phyloP scores from a whole-genome alignment of 2,797 vertebrate genomes.

The Sus cebifrons region DNA sequence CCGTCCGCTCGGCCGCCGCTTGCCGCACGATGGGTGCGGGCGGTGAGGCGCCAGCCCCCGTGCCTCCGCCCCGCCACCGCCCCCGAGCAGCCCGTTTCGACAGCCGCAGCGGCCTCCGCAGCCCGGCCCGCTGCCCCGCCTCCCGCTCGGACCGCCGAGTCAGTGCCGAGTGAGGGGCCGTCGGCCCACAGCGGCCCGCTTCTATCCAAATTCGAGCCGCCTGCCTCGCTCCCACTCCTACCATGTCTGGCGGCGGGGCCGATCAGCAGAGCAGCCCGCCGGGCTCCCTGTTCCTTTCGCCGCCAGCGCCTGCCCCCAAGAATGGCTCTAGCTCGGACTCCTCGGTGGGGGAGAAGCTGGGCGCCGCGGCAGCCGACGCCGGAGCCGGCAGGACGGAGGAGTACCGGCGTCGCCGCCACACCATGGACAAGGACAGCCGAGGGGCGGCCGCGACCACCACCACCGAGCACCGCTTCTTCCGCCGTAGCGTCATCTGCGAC shows the following conservation, averaged over 20 bases:
- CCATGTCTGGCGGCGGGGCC: slow-evolving; percentile 88
- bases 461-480: slow-evolving; percentile 98
- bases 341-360: slow-evolving; percentile 91
- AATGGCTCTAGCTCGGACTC: slow-evolving; percentile 97
- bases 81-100: slow-evolving; percentile 81
- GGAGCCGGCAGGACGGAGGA: slow-evolving; percentile 89
- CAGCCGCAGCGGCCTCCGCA: slow-evolving; percentile 85
- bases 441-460: slow-evolving; percentile 91
- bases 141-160: slow-evolving; percentile 32
- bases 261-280: slow-evolving; percentile 81
- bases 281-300: slow-evolving; percentile 89
- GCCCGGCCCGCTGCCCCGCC: slow-evolving; percentile 77
- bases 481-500: slow-evolving; percentile 98
- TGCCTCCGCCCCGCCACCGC: slow-evolving; percentile 81
- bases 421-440: slow-evolving; percentile 98
- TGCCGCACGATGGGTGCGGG: slow-evolving; percentile 91
- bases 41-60: slow-evolving; percentile 85
- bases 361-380: slow-evolving; percentile 69
- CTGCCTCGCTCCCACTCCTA: slow-evolving; percentile 67
- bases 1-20: slow-evolving; percentile 63
- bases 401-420: slow-evolving; percentile 97
- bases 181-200: neutral
- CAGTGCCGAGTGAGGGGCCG: slow-evolving; percentile 70
- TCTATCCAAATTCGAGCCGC: slow-evolving; percentile 67
- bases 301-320: slow-evolving; percentile 95